These are phyloP conservation scores for Malacosoma neustria DNA, from an alignment of 2,888 invertebrate genomes.

Conservation along the genomic window DNA sequence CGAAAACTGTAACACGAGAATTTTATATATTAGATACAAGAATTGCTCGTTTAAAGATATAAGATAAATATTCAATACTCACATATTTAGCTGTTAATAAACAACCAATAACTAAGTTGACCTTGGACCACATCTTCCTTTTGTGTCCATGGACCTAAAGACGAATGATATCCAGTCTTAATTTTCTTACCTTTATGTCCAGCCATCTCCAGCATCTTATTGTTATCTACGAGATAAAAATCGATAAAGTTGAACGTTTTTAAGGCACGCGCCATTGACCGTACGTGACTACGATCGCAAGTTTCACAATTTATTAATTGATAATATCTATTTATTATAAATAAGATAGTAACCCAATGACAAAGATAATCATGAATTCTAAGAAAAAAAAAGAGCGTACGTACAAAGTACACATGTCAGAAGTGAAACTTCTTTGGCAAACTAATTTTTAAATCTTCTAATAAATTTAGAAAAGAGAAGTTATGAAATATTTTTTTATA, in stretches of 20 bases:
- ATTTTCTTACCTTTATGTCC: constrained; percentile 12
- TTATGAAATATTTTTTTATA: too few relatives aligned
- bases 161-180: constrained; percentile 14
- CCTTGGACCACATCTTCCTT: constrained; percentile 22
- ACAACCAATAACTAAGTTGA: constrained; percentile 9
- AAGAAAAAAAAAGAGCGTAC: too few relatives aligned
- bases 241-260: constrained; percentile 1
- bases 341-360: constrained; percentile 5
- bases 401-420: too few relatives aligned
- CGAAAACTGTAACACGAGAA: too few relatives aligned
- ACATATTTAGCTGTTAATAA: constrained; percentile 16
- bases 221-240: constrained; percentile 14
- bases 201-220: constrained; percentile 8
- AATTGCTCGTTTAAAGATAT: too few relatives aligned
- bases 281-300: constrained; percentile 20
- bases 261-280: constrained; percentile 12
- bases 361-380: too few relatives aligned
- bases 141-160: constrained; percentile 14
- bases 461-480: too few relatives aligned
- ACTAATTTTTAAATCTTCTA: too few relatives aligned
- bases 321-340: constrained; percentile 22
- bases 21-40: too few relatives aligned
- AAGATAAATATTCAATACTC: constrained; percentile 5
- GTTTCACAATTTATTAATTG: constrained; percentile 9
- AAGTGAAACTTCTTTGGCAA: too few relatives aligned